Base-by-base conservation (phyloP, 2,888 invertebrate species). In the Tineola bisselliella region DNA sequence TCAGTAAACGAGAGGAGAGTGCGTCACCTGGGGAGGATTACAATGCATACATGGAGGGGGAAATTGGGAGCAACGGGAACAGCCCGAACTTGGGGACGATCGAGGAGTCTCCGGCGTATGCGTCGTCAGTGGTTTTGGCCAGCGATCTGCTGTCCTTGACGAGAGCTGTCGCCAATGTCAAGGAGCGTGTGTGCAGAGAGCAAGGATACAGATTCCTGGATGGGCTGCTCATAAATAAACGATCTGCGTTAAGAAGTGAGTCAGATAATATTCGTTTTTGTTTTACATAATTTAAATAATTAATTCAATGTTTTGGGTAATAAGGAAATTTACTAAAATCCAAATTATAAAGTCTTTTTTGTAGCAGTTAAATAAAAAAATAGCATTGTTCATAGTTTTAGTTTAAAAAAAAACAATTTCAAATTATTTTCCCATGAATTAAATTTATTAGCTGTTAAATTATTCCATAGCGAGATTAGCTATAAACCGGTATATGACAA, bases 221-320 rank as follows among this genome's bases (percentile, higher is more conserved):
- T 67, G 88, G 87, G 62, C 70, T 89, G 62, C 74, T 84, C 11
- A 70, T 74, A 69, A 87, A 88, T 66, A 87, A 88, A 67, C 75
- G 84, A 74, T 89, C 89, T 89, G 88, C 89, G n/a, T 71, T 89
- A 65, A 83, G 88, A 71, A 88, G 89, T 89, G 68, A 88, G 89
- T 88, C 6, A 6, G n/a, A 38, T 38, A 2, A 6, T 38, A 25
- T 25, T 4, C 6, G 6, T 25, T 25, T 25, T 25, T 25, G 25
- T 25, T 25, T 25, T 25, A 25, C 25, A 25, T 25, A 25, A 25
- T n/a, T n/a, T n/a, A n/a, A n/a, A n/a, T n/a, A n/a, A n/a, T n/a
- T n/a, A n/a, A n/a, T n/a, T n/a, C n/a, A n/a, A n/a, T n/a, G n/a
- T n/a, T n/a, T n/a, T n/a, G n/a, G n/a, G n/a, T n/a, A n/a, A n/a